A percentile compares a stretch with the other conserved stretches of the same genome.
These are phyloP conservation scores for Acanthis flammea DNA, from an alignment of 2,797 vertebrate genomes.

Conservation along the genomic window DNA sequence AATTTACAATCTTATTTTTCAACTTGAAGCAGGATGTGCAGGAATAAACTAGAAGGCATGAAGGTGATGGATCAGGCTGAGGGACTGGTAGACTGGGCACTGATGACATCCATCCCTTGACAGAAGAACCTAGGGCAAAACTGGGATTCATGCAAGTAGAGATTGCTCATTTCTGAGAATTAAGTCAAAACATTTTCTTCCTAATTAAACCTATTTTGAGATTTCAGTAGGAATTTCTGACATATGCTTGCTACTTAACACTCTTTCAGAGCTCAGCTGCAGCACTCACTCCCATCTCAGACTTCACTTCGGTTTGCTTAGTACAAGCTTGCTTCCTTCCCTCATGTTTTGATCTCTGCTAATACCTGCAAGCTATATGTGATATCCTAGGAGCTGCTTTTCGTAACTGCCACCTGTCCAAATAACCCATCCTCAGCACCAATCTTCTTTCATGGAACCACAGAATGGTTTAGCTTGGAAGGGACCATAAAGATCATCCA, in stretches of 20 bases:
- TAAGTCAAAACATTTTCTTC: neutral
- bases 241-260: neutral
- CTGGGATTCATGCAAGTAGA: neutral
- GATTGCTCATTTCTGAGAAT: slow-evolving; percentile 7
- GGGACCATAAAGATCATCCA: neutral
- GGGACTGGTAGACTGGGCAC: neutral
- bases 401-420: neutral
- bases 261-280: neutral
- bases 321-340: neutral
- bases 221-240: neutral
- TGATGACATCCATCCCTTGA: neutral
- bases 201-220: neutral
- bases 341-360: neutral
- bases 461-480: neutral
- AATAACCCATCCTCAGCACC: neutral
- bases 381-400: neutral
- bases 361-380: neutral
- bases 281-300: neutral
- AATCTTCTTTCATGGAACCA: neutral
- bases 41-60: neutral
- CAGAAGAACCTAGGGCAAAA: neutral
- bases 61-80: rapidly evolving
- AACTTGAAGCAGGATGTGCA: neutral
- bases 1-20: neutral
- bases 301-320: neutral